phyloP scores from a whole-genome alignment of 2,113 vertebrate species.

The Taurulus bubalis region DNA sequence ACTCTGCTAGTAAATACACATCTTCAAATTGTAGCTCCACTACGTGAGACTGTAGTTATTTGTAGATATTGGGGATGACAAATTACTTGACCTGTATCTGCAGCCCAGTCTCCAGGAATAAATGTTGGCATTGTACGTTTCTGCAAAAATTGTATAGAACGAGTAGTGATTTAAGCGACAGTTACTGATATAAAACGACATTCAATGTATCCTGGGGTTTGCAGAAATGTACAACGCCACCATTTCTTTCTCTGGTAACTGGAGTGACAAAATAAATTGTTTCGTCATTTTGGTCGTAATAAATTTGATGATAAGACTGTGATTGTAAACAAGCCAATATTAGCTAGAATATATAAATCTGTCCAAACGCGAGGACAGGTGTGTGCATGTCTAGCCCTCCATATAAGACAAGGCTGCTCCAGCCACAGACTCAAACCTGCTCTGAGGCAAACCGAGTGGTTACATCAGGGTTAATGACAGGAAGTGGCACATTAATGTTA shows the following conservation, averaged over 20 bases:
- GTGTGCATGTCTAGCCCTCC: not conserved
- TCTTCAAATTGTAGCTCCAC: not conserved
- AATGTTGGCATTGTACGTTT: too few species aligned
- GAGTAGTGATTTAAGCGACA: too few species aligned
- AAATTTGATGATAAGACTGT: not conserved
- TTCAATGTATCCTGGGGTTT: too few species aligned
- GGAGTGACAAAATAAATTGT: not conserved
- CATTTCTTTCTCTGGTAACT: too few species aligned
- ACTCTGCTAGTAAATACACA: not conserved
- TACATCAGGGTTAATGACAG: constrained; percentile 19
- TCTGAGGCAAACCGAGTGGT: not conserved
- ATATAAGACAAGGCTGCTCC: not conserved
- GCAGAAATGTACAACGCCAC: too few species aligned
- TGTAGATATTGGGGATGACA: not conserved
- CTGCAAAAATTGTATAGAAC: too few species aligned
- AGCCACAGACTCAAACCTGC: not conserved
- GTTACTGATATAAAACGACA: too few species aligned
- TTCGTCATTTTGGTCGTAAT: not conserved
- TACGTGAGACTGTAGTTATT: not conserved
- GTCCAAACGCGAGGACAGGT: not conserved
- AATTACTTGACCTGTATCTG: not conserved
- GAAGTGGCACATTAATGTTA: constrained; percentile 37
- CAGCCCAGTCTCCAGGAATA: too few species aligned
- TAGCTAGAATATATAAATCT: not conserved
- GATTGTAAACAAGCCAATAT: not conserved